These are phyloP conservation scores for Strix occidentalis DNA, from an alignment of 2,797 vertebrate genomes.

Conservation along the genomic window DNA sequence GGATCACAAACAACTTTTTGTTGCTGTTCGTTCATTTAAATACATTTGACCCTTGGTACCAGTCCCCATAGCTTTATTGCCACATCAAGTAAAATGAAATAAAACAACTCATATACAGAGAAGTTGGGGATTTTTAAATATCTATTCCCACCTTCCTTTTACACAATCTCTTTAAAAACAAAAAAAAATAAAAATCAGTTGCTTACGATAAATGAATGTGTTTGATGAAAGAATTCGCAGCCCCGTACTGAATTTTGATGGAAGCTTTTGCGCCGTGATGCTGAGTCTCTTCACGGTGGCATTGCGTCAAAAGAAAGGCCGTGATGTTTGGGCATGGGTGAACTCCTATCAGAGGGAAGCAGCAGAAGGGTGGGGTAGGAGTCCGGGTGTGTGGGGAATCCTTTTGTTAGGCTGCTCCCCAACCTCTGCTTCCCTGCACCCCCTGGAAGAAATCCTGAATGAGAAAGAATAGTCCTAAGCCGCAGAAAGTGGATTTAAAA, in stretches of 20 bases:
- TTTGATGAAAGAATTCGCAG: background rate
- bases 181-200: background rate
- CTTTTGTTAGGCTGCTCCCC: slow-evolving; percentile 4
- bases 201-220: background rate
- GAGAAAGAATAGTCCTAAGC: background rate
- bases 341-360: background rate
- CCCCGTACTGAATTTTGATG: background rate
- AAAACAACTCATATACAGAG: background rate
- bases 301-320: background rate
- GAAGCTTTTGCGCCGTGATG: background rate
- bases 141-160: background rate
- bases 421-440: background rate
- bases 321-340: background rate
- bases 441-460: background rate
- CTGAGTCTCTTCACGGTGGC: background rate
- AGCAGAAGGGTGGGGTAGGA: background rate
- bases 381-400: background rate
- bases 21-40: background rate
- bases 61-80: background rate
- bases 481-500: background rate
- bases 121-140: background rate
- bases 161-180: background rate
- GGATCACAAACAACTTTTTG: slow-evolving; percentile 4
- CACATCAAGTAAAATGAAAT: background rate
- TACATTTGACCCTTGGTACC: background rate